These are phyloP conservation scores for Archips crataeganus DNA, from an alignment of 2,888 invertebrate species.

Conservation along the genomic window DNA sequence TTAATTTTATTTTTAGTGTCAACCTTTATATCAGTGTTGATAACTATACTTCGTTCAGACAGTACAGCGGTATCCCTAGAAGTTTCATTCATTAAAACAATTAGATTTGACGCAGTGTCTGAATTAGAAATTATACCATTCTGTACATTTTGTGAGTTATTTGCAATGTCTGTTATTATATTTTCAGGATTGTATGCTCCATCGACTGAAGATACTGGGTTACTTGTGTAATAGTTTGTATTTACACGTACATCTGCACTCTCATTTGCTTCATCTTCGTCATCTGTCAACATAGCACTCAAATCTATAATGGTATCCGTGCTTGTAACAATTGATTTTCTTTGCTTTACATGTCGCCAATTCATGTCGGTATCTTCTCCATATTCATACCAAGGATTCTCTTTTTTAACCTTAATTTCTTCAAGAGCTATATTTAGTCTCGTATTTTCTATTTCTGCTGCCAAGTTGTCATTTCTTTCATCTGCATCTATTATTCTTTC, in stretches of 20 bases:
- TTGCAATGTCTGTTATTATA: background rate
- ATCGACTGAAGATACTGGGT: background rate
- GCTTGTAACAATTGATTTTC: background rate
- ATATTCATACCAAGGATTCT: background rate
- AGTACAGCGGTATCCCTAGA: background rate
- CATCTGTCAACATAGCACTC: background rate
- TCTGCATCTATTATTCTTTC: background rate
- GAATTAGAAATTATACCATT: background rate
- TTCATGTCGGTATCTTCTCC: background rate
- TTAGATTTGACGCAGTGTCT: background rate
- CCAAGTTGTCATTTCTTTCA: background rate
- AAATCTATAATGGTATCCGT: background rate
- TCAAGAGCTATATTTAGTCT: background rate
- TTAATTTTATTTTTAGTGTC: background rate
- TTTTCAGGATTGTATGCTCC: background rate
- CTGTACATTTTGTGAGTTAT: background rate
- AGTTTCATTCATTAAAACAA: background rate
- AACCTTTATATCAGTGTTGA: background rate
- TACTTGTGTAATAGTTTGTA: background rate
- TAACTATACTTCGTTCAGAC: background rate
- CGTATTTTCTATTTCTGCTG: background rate
- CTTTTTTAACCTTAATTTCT: background rate
- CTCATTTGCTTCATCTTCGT: background rate
- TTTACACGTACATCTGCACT: background rate
- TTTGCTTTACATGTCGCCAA: background rate